Conservation (phyloP, 2,888 invertebrate genomes). For the Helleia helle region DNA sequence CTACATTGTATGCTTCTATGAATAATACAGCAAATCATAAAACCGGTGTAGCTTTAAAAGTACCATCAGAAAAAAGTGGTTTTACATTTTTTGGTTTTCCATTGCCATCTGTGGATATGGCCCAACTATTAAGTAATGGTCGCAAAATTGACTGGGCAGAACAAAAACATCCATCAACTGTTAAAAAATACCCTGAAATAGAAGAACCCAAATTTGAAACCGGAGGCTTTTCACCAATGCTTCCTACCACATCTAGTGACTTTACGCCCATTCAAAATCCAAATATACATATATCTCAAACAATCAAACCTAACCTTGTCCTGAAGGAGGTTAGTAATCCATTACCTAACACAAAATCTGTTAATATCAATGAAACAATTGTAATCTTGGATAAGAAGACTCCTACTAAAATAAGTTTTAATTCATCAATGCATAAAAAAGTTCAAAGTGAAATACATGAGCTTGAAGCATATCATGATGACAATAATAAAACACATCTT, state of each 20-base stretch:
- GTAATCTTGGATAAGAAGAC: slow-evolving; percentile 34
- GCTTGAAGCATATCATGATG: slow-evolving; percentile 49
- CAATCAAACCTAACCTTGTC: too few relatives aligned
- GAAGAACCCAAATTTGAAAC: slow-evolving; percentile 79
- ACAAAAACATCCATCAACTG: slow-evolving; percentile 29
- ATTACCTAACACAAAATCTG: slow-evolving; percentile 32
- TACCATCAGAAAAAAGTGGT: slow-evolving; percentile 75
- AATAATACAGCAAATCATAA: slow-evolving; percentile 47
- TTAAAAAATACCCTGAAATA: slow-evolving; percentile 44
- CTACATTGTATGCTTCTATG: slow-evolving; percentile 59
- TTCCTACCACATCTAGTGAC: slow-evolving; percentile 81
- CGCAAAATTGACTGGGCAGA: slow-evolving; percentile 63
- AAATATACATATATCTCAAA: slow-evolving; percentile 33
- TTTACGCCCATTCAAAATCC: slow-evolving; percentile 78
- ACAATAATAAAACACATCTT: slow-evolving; percentile 54
- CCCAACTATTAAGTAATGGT: slow-evolving; percentile 74
- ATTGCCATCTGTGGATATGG: slow-evolving; percentile 80
- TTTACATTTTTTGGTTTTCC: slow-evolving; percentile 92
- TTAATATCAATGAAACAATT: slow-evolving; percentile 31
- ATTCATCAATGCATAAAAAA: slow-evolving; percentile 50
- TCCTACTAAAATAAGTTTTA: slow-evolving; percentile 34
- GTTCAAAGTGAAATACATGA: slow-evolving; percentile 62
- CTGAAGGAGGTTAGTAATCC: slow-evolving; percentile 27
- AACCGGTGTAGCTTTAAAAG: slow-evolving; percentile 45
- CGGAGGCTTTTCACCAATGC: slow-evolving; percentile 84